These are phyloP conservation scores for Palythoa grandiflora DNA, from an alignment of 92 coral and sea anemone species.

Conservation along the genomic window DNA sequence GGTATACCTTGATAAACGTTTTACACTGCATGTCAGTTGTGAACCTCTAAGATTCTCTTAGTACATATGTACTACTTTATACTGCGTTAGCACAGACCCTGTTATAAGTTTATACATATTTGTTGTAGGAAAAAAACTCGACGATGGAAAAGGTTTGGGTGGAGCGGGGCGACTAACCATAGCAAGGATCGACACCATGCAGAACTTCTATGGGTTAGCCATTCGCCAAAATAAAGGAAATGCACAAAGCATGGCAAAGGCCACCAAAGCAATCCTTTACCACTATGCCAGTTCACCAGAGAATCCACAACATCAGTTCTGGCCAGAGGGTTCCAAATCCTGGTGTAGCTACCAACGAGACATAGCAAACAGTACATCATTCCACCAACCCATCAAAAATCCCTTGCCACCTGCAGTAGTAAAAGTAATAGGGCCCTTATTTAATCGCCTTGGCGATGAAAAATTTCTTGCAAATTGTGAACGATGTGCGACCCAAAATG, in stretches of 20 bases:
- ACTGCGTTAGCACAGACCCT: neutral
- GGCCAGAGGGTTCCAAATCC: conserved; percentile 52
- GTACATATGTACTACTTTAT: neutral
- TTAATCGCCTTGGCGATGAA: conserved; percentile 54
- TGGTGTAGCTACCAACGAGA: conserved; percentile 73
- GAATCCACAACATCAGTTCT: conserved; percentile 60
- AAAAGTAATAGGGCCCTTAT: conserved; percentile 49
- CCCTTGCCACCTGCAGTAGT: conserved; percentile 67
- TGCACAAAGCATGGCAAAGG: conserved; percentile 58
- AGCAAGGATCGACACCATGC: conserved; percentile 38
- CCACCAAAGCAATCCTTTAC: conserved; percentile 57
- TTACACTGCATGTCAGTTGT: neutral
- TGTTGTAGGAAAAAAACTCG: conserved; percentile 26
- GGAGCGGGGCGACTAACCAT: conserved; percentile 48
- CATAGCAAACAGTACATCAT: conserved; percentile 28
- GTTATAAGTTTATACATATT: neutral
- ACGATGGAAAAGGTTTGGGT: conserved; percentile 43
- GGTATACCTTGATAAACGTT: neutral
- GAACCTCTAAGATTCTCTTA: neutral
- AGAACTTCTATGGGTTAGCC: conserved; percentile 60
- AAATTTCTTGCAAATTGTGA: conserved; percentile 64
- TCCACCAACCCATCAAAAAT: conserved; percentile 60
- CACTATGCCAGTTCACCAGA: conserved; percentile 62
- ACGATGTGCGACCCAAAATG: conserved; percentile 56
- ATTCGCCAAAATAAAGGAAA: conserved; percentile 59